Conservation (phyloP, 2,113 vertebrate genomes). For the Puntigrus tetrazona region DNA sequence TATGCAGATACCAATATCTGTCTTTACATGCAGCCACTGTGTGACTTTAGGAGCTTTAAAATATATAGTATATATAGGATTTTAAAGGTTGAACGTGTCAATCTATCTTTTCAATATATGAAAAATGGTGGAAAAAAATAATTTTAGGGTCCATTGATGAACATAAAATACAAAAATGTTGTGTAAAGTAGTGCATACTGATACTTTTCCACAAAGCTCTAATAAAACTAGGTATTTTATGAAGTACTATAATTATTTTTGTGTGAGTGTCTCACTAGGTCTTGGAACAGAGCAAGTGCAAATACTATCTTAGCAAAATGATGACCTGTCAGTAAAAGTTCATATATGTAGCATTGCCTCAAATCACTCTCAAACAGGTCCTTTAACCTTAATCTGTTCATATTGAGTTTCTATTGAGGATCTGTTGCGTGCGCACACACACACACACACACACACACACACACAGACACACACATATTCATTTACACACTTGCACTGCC, state of each 20-base stretch:
- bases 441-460: too few species aligned
- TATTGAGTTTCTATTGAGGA: neutral
- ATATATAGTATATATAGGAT: neutral
- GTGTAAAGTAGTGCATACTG: neutral
- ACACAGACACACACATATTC: too few species aligned
- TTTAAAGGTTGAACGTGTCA: neutral
- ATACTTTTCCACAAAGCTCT: neutral
- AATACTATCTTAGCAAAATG: neutral
- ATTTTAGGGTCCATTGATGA: neutral
- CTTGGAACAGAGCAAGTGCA: neutral
- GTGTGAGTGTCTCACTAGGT: neutral
- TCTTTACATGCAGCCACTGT: neutral
- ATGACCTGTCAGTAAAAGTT: neutral
- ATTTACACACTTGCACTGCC: neutral
- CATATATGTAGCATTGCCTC: neutral
- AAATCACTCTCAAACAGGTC: neutral
- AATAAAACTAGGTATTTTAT: neutral
- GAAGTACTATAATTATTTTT: neutral
- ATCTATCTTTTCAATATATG: neutral
- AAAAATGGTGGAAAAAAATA: neutral
- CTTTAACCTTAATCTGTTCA: neutral
- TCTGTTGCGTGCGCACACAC: neutral
- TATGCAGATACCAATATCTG: neutral
- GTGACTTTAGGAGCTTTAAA: neutral
- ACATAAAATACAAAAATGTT: neutral